phyloP scores from a whole-genome alignment of 2,888 invertebrate species.

The Nephrotoma guestfalica region DNA sequence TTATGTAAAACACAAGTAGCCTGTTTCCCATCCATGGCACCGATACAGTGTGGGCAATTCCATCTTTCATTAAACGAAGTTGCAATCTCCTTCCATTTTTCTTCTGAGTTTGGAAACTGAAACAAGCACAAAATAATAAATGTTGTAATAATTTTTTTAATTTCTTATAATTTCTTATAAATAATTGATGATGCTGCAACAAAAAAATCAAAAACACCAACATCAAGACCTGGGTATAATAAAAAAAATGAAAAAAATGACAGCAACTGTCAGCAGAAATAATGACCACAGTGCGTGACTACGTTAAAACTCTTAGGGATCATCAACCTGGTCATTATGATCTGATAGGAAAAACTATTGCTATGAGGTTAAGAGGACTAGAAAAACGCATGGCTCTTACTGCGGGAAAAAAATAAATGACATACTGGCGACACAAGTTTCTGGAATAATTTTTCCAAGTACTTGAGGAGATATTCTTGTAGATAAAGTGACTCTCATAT shows the following conservation, averaged over 20 bases:
- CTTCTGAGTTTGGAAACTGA: not conserved
- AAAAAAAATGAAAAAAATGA: not conserved
- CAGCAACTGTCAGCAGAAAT: not conserved
- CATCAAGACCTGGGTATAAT: not conserved
- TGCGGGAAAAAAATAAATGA: not conserved
- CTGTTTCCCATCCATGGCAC: no score
- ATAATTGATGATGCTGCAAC: not conserved
- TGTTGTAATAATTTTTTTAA: not conserved
- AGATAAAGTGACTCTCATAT: conserved; percentile 13
- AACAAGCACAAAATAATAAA: not conserved
- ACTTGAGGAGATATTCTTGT: not conserved
- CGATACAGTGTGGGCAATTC: no score
- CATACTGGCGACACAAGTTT: no score
- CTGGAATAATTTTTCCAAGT: no score
- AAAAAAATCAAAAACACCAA: not conserved
- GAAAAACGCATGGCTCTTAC: not conserved
- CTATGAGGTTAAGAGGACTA: not conserved
- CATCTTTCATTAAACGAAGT: no score
- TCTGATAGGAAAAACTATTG: not conserved
- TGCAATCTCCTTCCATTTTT: not conserved
- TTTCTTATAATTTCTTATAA: not conserved
- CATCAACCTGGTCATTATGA: not conserved
- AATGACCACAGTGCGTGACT: not conserved
- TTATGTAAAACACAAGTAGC: not conserved
- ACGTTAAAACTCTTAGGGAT: not conserved